A percentile compares a stretch with the other conserved stretches of the same genome.
These are phyloP conservation scores for Osmoderma eremita DNA, from an alignment of 2,888 invertebrate species.

Conservation along the genomic window DNA sequence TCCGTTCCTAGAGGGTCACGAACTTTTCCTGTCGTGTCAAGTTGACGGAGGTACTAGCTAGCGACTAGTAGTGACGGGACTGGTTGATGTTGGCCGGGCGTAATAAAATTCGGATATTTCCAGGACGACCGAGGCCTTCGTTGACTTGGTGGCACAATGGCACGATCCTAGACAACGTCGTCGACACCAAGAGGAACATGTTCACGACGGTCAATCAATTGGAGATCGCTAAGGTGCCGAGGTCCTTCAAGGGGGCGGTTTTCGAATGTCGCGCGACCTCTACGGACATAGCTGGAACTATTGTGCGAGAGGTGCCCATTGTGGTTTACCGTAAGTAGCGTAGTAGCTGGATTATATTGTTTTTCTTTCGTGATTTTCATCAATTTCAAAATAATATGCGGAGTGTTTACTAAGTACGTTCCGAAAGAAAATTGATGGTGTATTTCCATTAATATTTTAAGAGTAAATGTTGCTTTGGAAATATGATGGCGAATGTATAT, in stretches of 20 bases:
- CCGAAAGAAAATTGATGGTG: too few relatives aligned
- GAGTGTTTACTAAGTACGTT: too few relatives aligned
- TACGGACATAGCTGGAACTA: constrained; percentile 72
- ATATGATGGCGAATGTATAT: too few relatives aligned
- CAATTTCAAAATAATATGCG: too few relatives aligned
- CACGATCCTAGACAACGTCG: constrained; percentile 77
- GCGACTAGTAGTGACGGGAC: constrained; percentile 1
- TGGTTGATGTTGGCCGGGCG: constrained; percentile 7
- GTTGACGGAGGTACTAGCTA: constrained; percentile 79
- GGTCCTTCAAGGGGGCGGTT: constrained; percentile 77
- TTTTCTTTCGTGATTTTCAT: too few relatives aligned
- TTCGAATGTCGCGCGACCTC: constrained; percentile 83
- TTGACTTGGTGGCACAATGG: constrained; percentile 87
- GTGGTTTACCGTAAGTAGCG: constrained; percentile 71
- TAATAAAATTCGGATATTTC: constrained; percentile 46
- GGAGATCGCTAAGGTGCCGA: constrained; percentile 75
- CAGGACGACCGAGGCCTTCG: constrained; percentile 83
- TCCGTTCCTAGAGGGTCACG: constrained; percentile 87
- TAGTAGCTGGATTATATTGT: too few relatives aligned
- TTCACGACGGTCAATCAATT: constrained; percentile 79
- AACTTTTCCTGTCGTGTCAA: constrained; percentile 84
- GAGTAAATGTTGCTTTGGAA: too few relatives aligned
- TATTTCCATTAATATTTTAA: too few relatives aligned
- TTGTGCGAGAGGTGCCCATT: constrained; percentile 78
- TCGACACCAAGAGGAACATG: constrained; percentile 73